A percentile compares a stretch with the other conserved stretches of the same genome.
Evolutionary conservation across 2,113 vertebrate genomes (phyloP).

Genomic region (Strix uralensis): DNA sequence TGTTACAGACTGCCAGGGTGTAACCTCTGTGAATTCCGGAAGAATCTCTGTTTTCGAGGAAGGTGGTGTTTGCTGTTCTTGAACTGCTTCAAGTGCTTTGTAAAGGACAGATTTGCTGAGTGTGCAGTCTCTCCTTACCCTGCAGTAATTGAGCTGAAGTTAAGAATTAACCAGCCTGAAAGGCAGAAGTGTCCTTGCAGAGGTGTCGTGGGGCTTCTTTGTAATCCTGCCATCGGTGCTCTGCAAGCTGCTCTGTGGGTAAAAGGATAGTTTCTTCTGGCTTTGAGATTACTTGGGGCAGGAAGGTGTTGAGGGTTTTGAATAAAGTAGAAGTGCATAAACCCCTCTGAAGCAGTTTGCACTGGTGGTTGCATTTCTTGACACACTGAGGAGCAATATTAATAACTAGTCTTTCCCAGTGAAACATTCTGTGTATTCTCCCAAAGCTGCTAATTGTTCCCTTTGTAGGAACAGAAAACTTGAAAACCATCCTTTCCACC

Average conservation of each 20-base stretch:
- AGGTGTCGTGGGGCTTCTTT: neutral
- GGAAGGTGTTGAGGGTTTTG: neutral
- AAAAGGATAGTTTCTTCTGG: neutral
- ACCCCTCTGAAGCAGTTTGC: neutral
- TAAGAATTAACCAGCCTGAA: neutral
- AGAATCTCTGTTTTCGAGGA: constrained; percentile 10
- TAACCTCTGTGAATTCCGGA: neutral
- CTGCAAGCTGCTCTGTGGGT: neutral
- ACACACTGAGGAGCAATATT: neutral
- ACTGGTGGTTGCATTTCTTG: neutral
- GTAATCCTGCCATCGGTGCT: neutral
- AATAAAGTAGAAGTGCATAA: neutral
- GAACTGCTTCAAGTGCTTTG: neutral
- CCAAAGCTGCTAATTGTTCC: neutral
- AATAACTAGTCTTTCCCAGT: neutral
- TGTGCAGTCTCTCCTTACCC: neutral
- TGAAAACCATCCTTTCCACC: neutral
- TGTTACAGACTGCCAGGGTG: neutral
- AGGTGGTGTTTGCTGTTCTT: neutral
- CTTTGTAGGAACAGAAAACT: neutral
- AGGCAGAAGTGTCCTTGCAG: neutral
- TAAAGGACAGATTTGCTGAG: neutral
- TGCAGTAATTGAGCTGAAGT: neutral
- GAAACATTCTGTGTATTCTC: neutral
- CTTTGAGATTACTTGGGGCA: neutral